Evolutionary conservation across 2,797 vertebrate species (phyloP).

Genomic region (Miichthys miiuy): DNA sequence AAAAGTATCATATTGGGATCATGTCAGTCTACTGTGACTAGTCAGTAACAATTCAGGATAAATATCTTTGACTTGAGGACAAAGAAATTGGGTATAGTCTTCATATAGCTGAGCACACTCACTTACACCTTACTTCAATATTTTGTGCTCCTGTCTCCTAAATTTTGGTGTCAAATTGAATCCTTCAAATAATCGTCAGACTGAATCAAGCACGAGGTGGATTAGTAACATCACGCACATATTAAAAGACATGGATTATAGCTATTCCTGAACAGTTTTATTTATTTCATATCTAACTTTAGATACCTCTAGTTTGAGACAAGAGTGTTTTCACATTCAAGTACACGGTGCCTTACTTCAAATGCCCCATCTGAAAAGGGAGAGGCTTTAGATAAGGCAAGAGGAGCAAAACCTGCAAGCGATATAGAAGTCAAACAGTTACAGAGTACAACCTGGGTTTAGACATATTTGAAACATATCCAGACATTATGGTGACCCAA

Average conservation of each 20-base stretch:
- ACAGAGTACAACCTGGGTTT: slow-evolving; percentile 75
- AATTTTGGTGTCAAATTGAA: neutral
- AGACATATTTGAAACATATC: slow-evolving; percentile 60
- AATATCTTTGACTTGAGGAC: neutral
- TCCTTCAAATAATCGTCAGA: neutral
- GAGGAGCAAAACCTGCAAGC: slow-evolving; percentile 78
- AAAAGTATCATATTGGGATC: neutral
- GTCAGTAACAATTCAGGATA: neutral
- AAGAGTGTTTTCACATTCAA: slow-evolving; percentile 83
- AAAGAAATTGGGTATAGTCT: neutral
- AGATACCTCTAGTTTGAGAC: slow-evolving; percentile 79
- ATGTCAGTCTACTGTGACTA: neutral
- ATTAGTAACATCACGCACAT: slow-evolving; percentile 40
- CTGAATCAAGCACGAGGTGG: neutral
- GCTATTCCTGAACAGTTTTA: slow-evolving; percentile 78
- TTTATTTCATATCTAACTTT: slow-evolving; percentile 76
- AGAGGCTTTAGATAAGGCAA: slow-evolving; percentile 77
- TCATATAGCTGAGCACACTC: neutral
- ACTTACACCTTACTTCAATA: neutral
- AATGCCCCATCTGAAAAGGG: slow-evolving; percentile 64
- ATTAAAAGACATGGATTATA: slow-evolving; percentile 44
- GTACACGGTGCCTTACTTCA: slow-evolving; percentile 77
- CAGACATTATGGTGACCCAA: slow-evolving; percentile 51
- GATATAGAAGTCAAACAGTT: slow-evolving; percentile 72
- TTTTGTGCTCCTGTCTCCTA: neutral